A percentile compares a stretch with the other conserved stretches of the same genome.
Evolutionary conservation across 2,888 invertebrate genomes (phyloP).

Genomic region (Pseudanteris insignis): DNA sequence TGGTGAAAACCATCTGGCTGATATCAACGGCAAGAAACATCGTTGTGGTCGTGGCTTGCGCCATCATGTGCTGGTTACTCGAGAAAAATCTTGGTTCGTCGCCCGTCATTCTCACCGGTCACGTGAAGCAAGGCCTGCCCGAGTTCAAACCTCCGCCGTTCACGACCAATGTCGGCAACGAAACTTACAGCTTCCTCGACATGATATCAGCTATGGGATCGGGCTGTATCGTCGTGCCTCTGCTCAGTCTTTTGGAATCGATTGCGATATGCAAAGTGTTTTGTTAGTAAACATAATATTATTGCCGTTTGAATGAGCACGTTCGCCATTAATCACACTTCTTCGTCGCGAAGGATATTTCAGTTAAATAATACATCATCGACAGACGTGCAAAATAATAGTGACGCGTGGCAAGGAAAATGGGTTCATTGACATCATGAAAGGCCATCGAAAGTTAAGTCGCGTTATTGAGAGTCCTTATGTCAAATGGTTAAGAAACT

Average conservation of each 20-base stretch:
- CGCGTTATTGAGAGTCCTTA: not conserved
- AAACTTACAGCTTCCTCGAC: conserved; percentile 69
- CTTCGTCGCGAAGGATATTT: too few species aligned
- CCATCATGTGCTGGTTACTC: conserved; percentile 74
- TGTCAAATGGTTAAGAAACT: too few species aligned
- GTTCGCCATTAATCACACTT: too few species aligned
- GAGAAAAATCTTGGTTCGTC: conserved; percentile 70
- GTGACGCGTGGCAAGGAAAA: conserved; percentile 2
- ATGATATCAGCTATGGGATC: conserved; percentile 73
- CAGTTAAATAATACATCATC: too few species aligned
- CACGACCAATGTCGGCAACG: conserved; percentile 70
- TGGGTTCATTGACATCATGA: conserved; percentile 9
- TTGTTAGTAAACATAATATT: conserved; percentile 65
- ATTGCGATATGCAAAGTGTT: conserved; percentile 80
- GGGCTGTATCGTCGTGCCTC: conserved; percentile 74
- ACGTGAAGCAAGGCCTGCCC: conserved; percentile 78
- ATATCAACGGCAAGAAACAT: conserved; percentile 81
- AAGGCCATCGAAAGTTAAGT: conserved; percentile 12
- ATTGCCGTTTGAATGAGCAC: not conserved
- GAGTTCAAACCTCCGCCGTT: conserved; percentile 74
- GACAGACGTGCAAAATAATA: too few species aligned
- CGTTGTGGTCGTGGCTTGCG: conserved; percentile 77
- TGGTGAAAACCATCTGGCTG: conserved; percentile 75
- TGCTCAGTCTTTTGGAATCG: conserved; percentile 75
- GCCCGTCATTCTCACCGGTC: conserved; percentile 76